Evolutionary conservation across 2,113 vertebrate species (phyloP).

Genomic region (Oreamnos americanus): DNA sequence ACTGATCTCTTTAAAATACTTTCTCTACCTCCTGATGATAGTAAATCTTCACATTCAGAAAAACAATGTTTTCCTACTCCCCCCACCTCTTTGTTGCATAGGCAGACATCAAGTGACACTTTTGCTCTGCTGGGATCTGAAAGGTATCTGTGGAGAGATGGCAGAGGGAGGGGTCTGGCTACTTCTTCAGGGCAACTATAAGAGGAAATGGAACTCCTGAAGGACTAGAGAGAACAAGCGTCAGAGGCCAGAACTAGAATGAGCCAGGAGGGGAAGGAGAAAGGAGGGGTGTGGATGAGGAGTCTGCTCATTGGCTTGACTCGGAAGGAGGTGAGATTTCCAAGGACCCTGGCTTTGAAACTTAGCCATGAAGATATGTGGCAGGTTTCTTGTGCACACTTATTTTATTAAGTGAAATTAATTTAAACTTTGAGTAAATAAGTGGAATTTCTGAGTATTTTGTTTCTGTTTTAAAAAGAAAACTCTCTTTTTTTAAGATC

Average conservation of each 20-base stretch:
- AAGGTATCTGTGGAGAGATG: no score
- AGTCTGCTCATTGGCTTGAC: not conserved
- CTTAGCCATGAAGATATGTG: not conserved
- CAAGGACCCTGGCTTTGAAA: not conserved
- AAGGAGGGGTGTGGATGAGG: not conserved
- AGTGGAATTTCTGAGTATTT: not conserved
- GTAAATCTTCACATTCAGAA: not conserved
- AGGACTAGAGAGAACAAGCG: accelerated
- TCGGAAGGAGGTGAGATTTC: no score
- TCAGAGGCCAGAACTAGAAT: not conserved
- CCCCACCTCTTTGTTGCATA: accelerated
- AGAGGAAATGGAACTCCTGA: no score
- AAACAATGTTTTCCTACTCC: not conserved
- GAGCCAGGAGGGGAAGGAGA: not conserved
- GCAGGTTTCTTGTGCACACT: not conserved
- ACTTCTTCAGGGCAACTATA: not conserved
- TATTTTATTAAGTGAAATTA: not conserved
- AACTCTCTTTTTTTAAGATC: not conserved
- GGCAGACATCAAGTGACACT: accelerated
- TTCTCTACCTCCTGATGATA: not conserved
- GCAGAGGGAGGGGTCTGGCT: accelerated
- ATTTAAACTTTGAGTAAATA: not conserved
- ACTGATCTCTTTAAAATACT: not conserved
- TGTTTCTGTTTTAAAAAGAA: not conserved
- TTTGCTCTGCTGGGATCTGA: not conserved